Evolutionary conservation across 2,797 vertebrate species (phyloP).

Genomic region (Alouatta caraya): DNA sequence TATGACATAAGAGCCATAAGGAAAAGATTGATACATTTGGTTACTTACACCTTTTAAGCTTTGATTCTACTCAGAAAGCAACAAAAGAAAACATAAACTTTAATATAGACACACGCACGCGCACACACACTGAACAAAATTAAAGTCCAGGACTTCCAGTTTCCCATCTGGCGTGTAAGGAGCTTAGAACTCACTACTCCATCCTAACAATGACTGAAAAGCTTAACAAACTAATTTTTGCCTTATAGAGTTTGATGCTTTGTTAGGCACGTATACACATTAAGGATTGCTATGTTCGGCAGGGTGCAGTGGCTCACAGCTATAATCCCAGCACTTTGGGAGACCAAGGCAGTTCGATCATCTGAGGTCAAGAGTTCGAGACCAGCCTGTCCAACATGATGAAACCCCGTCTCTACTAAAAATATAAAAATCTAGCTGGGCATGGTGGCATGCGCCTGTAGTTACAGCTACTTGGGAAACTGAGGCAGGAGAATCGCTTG

Average conservation of each 20-base stretch:
- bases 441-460: neutral
- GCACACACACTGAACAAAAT: neutral
- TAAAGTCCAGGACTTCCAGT: neutral
- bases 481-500: neutral
- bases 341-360: neutral
- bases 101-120: neutral
- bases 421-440: neutral
- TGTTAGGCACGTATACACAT: too few relatives aligned
- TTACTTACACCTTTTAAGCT: neutral
- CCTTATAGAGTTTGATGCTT: too few relatives aligned
- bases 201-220: neutral
- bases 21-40: neutral
- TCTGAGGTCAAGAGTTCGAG: neutral
- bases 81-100: neutral
- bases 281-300: neutral
- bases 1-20: neutral
- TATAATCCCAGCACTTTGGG: neutral
- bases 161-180: neutral
- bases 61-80: too few relatives aligned
- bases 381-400: neutral
- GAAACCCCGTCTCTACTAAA: neutral
- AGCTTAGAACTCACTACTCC: neutral
- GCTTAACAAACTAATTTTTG: neutral
- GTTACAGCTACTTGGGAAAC: neutral
- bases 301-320: neutral